phyloP scores from a whole-genome alignment of 2,113 vertebrate genomes.

The Cottus gobio region DNA sequence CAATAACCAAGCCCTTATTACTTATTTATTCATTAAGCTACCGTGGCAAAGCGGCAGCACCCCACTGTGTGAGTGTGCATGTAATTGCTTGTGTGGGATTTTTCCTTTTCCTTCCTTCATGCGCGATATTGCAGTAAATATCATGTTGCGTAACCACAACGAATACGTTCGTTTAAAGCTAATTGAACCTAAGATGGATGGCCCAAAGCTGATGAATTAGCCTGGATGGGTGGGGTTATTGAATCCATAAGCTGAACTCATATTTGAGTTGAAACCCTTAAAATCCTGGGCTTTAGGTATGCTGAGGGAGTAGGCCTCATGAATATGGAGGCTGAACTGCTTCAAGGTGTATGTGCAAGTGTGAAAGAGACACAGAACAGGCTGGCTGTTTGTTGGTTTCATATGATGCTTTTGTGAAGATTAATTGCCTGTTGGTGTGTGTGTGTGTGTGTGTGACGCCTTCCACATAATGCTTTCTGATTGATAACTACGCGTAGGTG shows the following conservation, averaged over 20 bases:
- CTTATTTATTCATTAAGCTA: conserved; percentile 82
- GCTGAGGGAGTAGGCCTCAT: conserved; percentile 76
- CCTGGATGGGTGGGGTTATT: conserved; percentile 17
- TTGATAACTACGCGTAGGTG: conserved; percentile 78
- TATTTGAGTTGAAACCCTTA: conserved; percentile 65
- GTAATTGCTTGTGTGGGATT: conserved; percentile 60
- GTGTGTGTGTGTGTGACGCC: conserved; percentile 62
- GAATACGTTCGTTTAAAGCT: conserved; percentile 46
- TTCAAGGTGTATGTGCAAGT: conserved; percentile 76
- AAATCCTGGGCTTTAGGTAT: conserved; percentile 61
- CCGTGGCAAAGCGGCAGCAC: conserved; percentile 57
- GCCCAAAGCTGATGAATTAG: conserved; percentile 38
- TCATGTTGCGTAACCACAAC: conserved; percentile 29
- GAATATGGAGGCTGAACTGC: conserved; percentile 80
- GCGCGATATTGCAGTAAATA: conserved; percentile 44
- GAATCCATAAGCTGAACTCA: conserved; percentile 69
- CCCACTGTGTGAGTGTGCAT: conserved; percentile 63
- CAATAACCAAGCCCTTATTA: conserved; percentile 80
- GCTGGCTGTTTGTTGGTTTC: conserved; percentile 65
- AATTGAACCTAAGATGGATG: conserved; percentile 43
- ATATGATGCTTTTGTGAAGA: conserved; percentile 66
- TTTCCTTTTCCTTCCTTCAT: not conserved
- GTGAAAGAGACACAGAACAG: conserved; percentile 64
- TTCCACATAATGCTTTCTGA: conserved; percentile 64
- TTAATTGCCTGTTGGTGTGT: conserved; percentile 75